phyloP scores from a whole-genome alignment of 2,888 invertebrate genomes.

The Julus scandinavius region DNA sequence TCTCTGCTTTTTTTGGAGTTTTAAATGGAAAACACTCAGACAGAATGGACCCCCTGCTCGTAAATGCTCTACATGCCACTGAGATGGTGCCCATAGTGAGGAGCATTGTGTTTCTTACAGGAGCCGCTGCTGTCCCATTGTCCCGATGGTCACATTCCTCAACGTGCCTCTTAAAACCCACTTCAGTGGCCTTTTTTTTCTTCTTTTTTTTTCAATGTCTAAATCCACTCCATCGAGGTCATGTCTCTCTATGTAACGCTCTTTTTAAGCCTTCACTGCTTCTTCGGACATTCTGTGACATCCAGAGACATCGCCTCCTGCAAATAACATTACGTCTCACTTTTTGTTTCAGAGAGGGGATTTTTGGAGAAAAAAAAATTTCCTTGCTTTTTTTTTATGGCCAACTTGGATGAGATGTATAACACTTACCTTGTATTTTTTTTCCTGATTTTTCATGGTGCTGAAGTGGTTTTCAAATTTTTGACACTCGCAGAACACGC shows the following conservation, averaged over 20 bases:
- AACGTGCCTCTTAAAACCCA: background rate
- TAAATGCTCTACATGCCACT: slow-evolving; percentile 5
- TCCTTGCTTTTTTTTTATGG: background rate
- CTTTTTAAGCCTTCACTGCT: background rate
- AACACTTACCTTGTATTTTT: background rate
- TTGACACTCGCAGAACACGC: background rate
- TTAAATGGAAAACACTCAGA: background rate
- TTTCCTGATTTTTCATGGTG: background rate
- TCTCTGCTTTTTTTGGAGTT: background rate
- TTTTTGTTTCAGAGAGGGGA: background rate
- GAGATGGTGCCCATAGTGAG: slow-evolving; percentile 12
- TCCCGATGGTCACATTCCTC: background rate
- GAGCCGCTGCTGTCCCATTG: slow-evolving; percentile 15
- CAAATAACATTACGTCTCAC: background rate
- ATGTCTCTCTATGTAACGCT: background rate
- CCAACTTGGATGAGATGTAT: background rate
- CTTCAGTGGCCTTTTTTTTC: background rate
- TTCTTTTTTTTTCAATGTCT: background rate
- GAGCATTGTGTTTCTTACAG: background rate
- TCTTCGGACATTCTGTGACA: background rate
- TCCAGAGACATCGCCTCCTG: background rate
- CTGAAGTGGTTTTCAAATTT: background rate
- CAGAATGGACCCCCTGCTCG: slow-evolving; percentile 13
- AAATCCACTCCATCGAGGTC: slow-evolving; percentile 8
- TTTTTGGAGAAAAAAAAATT: background rate